Base-by-base conservation (phyloP, 2,113 vertebrate species). In the Neopipo cinnamomea region DNA sequence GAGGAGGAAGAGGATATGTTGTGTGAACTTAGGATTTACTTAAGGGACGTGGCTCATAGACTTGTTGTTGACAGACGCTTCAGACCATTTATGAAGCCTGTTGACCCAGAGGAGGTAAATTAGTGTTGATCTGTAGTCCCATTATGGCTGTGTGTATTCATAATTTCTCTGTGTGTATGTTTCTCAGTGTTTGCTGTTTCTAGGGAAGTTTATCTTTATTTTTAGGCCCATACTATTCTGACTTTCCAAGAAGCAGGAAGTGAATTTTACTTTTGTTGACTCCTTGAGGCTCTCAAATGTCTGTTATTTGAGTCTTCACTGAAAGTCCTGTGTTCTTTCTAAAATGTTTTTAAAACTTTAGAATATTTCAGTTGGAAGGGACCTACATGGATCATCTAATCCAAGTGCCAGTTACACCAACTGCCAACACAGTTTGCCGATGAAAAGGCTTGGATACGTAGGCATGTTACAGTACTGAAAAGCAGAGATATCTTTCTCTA, bases 41-140 rank as follows among this genome's bases (percentile, higher is more conserved):
- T 99, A 88, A 98, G 99, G 68, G 98, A 99, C 49, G 98, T 99
- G 91, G 98, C 98, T 46, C 98, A 99, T 35, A 98, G 99, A 62
- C 98, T 99, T 67, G 98, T 98, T 31, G 93, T 96, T 85, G 99
- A 99, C 96, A 99, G 98, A 92, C 98, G 99, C 74, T 99, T 99
- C 95, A 98, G 98, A 96, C 98, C 97, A 41, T 99, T 99, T 94
- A 98, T 98, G 58, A 99, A 99, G 91, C 99, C 99, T 47, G 98
- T 99, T 87, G 98, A 99, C 95, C 96, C 97, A 44, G 98, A 98
- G 71, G 98, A 99, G 98, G 99, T 99, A 98, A 83, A 62, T 74
- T n/a, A 70, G 14, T 67, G 35, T 89, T 97, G 39, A 50, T 53
- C 35, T 81, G 8, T 23, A 71, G 33, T 49, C 28, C 24, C 4